These are phyloP conservation scores for Campoplex nolae DNA, from an alignment of 2,888 invertebrate species.

Conservation along the genomic window DNA sequence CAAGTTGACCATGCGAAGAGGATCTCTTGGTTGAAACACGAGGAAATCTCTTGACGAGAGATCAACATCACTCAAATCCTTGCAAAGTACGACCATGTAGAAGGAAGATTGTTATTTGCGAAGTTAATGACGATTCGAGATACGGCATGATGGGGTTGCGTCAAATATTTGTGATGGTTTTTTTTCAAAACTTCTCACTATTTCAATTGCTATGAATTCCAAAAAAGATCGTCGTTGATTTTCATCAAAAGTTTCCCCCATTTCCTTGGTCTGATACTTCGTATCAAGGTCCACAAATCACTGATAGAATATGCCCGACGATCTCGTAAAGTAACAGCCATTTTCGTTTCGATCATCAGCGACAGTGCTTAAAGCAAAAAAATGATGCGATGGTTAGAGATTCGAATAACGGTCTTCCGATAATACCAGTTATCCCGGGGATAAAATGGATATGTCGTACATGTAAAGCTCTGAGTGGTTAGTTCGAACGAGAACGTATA, in stretches of 20 bases:
- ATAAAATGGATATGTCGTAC: neutral
- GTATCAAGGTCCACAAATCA: neutral
- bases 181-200: neutral
- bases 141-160: too few relatives aligned
- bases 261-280: neutral
- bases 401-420: slow-evolving; percentile 3
- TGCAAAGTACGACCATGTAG: neutral
- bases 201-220: neutral
- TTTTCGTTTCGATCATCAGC: neutral
- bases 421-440: slow-evolving; percentile 15
- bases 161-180: slow-evolving; percentile 16
- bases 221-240: neutral
- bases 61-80: slow-evolving; percentile 33
- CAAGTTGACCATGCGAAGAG: slow-evolving; percentile 48
- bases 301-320: neutral
- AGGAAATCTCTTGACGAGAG: slow-evolving; percentile 75
- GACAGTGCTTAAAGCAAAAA: neutral
- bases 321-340: neutral
- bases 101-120: slow-evolving; percentile 20
- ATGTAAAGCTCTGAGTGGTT: neutral
- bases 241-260: neutral
- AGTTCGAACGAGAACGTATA: slow-evolving; percentile 11
- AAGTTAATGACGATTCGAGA: slow-evolving; percentile 21
- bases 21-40: slow-evolving; percentile 65
- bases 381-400: neutral